Base-by-base conservation (phyloP, 2,888 invertebrate species). In the Caenorhabditis macrosperma region DNA sequence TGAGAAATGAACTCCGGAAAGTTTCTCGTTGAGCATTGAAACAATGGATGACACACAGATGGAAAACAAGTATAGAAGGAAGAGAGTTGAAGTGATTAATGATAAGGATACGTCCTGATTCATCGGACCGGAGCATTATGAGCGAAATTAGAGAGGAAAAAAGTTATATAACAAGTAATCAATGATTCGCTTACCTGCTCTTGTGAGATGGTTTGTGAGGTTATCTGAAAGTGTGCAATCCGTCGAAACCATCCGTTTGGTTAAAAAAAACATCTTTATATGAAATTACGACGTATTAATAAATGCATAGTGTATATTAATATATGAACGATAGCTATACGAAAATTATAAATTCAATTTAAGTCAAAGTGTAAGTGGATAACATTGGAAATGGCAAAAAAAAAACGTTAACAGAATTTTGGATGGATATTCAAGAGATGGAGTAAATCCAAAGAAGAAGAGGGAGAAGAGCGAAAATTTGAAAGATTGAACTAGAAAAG, bases 191-290 rank as follows among this genome's bases (percentile, higher is more conserved):
- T 20, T 20, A 20, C 46, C 20, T 46, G 46, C 4, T 46, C 5
- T 1, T 4, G 10, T 24, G 48, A 48, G 9, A 48, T 24, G 20
- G 46, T 17, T 24, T 24, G 48, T 12, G 15, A 5, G 15, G 38
- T 38, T 10, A 38, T 46, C 46, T 46, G 46, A 46, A 46, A 46
- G 5, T 46, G 7, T 41, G 38, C 33, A 7, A 12, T 35, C 55
- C 22, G 22, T 55, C 35, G 17, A 17, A 17, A 26, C 33, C 10
- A 2, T 35, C 28, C 22, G 1, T 20, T 20, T 20, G 20, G 9
- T n/a, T n/a, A 28, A 30, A 55, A 55, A 55, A 35, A 54, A 30
- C 17, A 54, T 54, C 55, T 55, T 55, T 55, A 55, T 55, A 22
- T 55, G n/a, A 35, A 33, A 55, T 35, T 35, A 17, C 3, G 28